Evolutionary conservation across 2,113 vertebrate genomes (phyloP), one percentile per base, ranked within the genome.

Genomic region (Lichenostomus cassidix): DNA sequence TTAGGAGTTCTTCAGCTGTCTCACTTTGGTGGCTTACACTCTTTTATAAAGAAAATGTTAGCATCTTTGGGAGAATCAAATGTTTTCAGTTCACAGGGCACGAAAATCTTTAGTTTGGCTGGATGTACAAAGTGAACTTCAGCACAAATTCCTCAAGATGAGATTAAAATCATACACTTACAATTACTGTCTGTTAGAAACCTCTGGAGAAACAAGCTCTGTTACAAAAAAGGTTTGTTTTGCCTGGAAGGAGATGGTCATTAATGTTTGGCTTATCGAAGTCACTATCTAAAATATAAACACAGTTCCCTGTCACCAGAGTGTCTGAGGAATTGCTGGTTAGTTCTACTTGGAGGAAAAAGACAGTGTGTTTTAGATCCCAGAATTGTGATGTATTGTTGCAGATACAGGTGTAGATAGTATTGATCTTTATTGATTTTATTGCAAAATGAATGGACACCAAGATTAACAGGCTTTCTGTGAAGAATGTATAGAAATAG

Each of bases 31-130:
- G 64, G 23, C 22, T 78, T 49, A 1, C 65, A 37, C 28, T 75
- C 22, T 28, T 82, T 89, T 79, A 28, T 73, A 69, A 91, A 92
- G 52, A 50, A 84, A 62, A 62, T 69, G 18, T 76, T 67, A 64
- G 8, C n/a, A 25, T 90, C 24, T 62, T 83, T 47, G 19, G 55
- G 11, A 67, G 21, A 88, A 58, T 91, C 47, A 76, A 83, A 77
- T 94, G 22, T 91, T 96, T 95, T 95, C 50, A 80, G 74, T 58
- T 85, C 71, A 80, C n/a, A 74, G 71, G 55, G 39, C 42, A 91
- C 2, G 13, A 91, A 96, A 91, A 94, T 91, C 78, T 95, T 94
- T 79, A 59, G n/a, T 93, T 96, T 97, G 84, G 90, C 87, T 91
- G 46, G 22, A 77, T 59, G 39, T 88, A 80, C 84, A 91, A 95